A percentile compares a stretch with the other conserved stretches of the same genome.
Evolutionary conservation across 1,140 invertebrate species (phyloP).

Genomic region (Cyclargus thomasi): DNA sequence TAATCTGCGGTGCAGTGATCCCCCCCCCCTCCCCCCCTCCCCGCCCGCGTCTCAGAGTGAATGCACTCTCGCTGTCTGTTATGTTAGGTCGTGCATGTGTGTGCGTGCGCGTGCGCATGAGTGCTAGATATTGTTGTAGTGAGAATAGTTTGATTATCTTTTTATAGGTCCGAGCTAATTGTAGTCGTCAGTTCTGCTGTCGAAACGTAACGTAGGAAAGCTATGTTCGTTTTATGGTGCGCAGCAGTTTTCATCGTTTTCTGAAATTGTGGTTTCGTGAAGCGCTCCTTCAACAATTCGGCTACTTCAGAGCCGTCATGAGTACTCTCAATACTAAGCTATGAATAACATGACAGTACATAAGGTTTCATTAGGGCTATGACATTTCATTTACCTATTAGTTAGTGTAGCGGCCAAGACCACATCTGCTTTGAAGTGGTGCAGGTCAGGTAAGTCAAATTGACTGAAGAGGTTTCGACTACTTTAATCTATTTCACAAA

Average conservation of each 20-base stretch:
- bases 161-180: constrained; percentile 19
- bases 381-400: no score
- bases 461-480: no score
- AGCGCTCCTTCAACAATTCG: no score
- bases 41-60: constrained; percentile 41
- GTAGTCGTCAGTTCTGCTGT: constrained; percentile 7
- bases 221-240: background rate
- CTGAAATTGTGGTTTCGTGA: no score
- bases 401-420: no score
- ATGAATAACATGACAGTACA: no score
- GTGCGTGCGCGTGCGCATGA: constrained; percentile 30
- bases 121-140: constrained; percentile 32
- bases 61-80: constrained; percentile 60
- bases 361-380: no score
- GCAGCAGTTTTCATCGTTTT: background rate
- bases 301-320: no score
- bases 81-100: constrained; percentile 47
- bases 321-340: no score
- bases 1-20: constrained; percentile 32
- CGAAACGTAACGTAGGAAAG: background rate
- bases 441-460: no score
- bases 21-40: constrained; percentile 14
- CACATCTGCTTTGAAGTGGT: no score
- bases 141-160: constrained; percentile 18
- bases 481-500: no score